Evolutionary conservation across 2,888 invertebrate genomes (phyloP), one percentile per base, ranked within the genome.

Genomic region (Nebria salina): DNA sequence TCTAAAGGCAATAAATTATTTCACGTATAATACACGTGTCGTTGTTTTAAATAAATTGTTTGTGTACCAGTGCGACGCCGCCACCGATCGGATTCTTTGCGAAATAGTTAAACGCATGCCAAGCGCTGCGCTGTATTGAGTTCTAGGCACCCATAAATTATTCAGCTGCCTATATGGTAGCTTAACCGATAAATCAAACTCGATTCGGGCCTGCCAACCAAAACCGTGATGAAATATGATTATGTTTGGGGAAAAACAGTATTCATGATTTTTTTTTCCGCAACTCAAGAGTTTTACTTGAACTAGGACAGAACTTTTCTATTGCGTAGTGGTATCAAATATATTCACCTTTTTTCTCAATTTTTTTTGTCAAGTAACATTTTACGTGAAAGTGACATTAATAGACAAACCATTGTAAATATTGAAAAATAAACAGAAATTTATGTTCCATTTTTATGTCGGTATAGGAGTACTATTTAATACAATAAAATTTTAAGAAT

Each of bases 151-250:
- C 72, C 77, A 77, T 77, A 77, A 77, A 77, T 77, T 77, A 77
- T 77, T 72, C 77, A 77, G 77, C 72, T 77, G 77, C 77, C 77
- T 72, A 72, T 77, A 72, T 34, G 72, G 64, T 54, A 72, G 54
- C 25, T 68, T n/a, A 34, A 41, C 65, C 72, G 64, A 77, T 72
- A 77, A 77, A 77, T 77, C 77, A 77, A 77, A 25, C 70, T 25
- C n/a, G 20, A 13, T 15, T 54, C 76, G 64, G 68, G 70, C 54
- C 77, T 77, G 77, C 77, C 70, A 68, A 43, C 77, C 68, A 77
- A 77, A 64, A 72, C 72, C 64, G 26, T 77, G 72, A 77, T 77
- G 77, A 77, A 77, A 77, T 77, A 77, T 77, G 72, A 77, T 77
- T 77, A 77, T 77, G 77, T 77, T 72, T 41, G 26, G 54, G 72